Base-by-base conservation (phyloP, 2,888 invertebrate genomes). In the Pristionchus arcanus region DNA sequence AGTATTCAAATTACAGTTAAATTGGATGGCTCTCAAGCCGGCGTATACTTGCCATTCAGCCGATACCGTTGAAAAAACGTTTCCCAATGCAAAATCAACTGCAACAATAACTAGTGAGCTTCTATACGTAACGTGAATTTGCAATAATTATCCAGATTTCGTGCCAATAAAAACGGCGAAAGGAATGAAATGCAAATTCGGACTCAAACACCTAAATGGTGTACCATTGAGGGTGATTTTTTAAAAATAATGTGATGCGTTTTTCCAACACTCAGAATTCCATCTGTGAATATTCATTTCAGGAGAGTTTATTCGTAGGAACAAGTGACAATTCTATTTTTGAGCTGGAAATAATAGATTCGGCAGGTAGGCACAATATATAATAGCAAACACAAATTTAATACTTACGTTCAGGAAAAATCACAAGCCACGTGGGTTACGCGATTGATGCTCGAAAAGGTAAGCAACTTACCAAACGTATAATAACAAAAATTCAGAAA, bases 131-230 rank as follows among this genome's bases (percentile, higher is more conserved):
- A 25, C 7, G n/a, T 28, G n/a, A 71, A 34, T 71, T 15, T 13
- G 15, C 31, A 28, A 25, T 28, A 1, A 28, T 66, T 5, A 21
- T 66, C 13, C 28, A 66, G 66, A n/a, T 28, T 28, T n/a, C 28
- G 28, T 15, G 15, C 66, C 31, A 19, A 71, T 71, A 0, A 71
- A 15, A 71, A 19, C 31, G 15, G 13, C 68, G 19, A 71, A 71
- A 71, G 68, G 68, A 71, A 34, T 31, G 28, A 71, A 71, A 71
- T 71, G 68, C 68, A 71, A 34, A 31, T 34, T 71, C 31, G 68
- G 28, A 34, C 31, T 71, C 15, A 71, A 71, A n/a, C 63, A n/a
- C 21, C 5, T n/a, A n/a, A n/a, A 7, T 25, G 63, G 11, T 63
- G 59, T n/a, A 5, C 63, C 25, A 25, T n/a, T 63, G 63, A 63